Base-by-base conservation (phyloP, 2,888 invertebrate genomes). In the Blera fallax region DNA sequence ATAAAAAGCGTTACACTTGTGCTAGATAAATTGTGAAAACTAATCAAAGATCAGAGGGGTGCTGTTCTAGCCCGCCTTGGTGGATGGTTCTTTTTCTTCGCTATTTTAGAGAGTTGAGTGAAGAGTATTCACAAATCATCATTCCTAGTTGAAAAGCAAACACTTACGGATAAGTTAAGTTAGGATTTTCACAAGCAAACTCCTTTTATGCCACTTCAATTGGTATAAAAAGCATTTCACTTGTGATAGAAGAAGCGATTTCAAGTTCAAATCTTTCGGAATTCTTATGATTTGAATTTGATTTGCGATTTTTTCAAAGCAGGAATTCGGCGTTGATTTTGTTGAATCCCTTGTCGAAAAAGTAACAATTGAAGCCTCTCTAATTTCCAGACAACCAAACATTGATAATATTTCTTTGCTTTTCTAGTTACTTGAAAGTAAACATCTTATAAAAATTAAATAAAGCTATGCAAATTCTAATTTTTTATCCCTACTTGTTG, bases 1-100 rank as follows among this genome's bases (percentile, higher is more conserved):
- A 81, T 80, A 87, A 88, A 89, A 88, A 89, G 91, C 90, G 91
- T 91, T 91, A 91, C 90, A 91, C 87, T 88, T 89, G 90, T 91
- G 92, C 89, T 48, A 91, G 64, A 91, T n/a, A n/a, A n/a, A n/a
- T n/a, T n/a, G n/a, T n/a, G n/a, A n/a, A n/a, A n/a, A n/a, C n/a
- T n/a, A n/a, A n/a, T n/a, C n/a, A n/a, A n/a, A n/a, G n/a, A n/a
- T n/a, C n/a, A n/a, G n/a, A n/a, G n/a, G n/a, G n/a, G n/a, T n/a
- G n/a, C n/a, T n/a, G n/a, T n/a, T n/a, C n/a, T n/a, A 91, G 90
- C 88, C 80, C 80, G 58, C 62, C 84, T 45, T 87, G 69, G 62
- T 74, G 79, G 87, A 79, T 60, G 45, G 73, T 34, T 18, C 16
- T 6, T 50, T 58, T 82, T 80, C 52, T 21, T 14, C 43, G 43